These are phyloP conservation scores for Alviniconcha marisindica DNA, from an alignment of 1,140 invertebrate species.

Conservation along the genomic window DNA sequence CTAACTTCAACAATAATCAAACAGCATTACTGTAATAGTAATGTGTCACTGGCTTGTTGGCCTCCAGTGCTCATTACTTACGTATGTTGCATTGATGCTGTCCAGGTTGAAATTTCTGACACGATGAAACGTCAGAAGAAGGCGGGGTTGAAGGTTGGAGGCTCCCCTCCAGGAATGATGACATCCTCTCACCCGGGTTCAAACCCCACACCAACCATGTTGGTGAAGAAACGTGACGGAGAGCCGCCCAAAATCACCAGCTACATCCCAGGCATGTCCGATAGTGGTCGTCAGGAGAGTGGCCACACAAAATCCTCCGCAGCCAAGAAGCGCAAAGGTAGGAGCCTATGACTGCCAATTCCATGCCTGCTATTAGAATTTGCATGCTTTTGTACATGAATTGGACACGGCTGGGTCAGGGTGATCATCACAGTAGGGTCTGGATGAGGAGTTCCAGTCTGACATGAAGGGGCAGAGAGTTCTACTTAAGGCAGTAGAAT, in stretches of 20 bases:
- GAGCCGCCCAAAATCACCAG: conserved; percentile 33
- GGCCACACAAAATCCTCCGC: conserved; percentile 8
- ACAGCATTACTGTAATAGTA: too few relatives aligned
- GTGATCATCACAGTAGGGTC: too few relatives aligned
- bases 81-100: conserved; percentile 5
- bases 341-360: too few relatives aligned
- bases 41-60: too few relatives aligned
- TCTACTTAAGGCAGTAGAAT: too few relatives aligned
- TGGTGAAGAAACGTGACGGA: conserved; percentile 13
- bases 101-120: conserved; percentile 60
- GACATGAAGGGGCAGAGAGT: too few relatives aligned
- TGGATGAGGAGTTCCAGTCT: too few relatives aligned
- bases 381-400: too few relatives aligned
- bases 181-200: neutral
- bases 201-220: neutral
- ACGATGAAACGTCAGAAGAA: conserved; percentile 48
- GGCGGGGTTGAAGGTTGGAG: conserved; percentile 13
- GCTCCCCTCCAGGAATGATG: conserved; percentile 28
- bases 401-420: too few relatives aligned
- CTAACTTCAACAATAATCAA: too few relatives aligned
- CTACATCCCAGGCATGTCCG: conserved; percentile 13
- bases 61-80: too few relatives aligned
- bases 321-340: conserved; percentile 46
- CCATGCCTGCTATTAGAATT: too few relatives aligned
- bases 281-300: neutral